A percentile compares a stretch with the other conserved stretches of the same genome.
Conservation (phyloP, 1,140 invertebrate genomes). For the Lepidurus apus region DNA sequence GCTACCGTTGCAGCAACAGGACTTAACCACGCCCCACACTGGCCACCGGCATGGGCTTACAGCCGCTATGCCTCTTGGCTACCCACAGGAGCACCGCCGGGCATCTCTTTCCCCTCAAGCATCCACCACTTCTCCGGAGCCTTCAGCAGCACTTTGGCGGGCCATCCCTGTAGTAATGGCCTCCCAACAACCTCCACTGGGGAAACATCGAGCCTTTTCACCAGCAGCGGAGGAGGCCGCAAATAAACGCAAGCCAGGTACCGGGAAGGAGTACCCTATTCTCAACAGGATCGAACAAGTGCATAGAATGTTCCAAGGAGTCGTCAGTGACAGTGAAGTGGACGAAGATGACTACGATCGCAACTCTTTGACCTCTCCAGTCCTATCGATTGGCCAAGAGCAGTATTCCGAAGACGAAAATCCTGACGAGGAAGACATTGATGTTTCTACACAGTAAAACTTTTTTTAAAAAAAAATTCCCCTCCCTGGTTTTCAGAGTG, state of each 20-base stretch:
- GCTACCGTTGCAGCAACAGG: slow-evolving; percentile 9
- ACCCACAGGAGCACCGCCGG: background rate
- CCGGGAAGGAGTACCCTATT: no score
- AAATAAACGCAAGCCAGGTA: background rate
- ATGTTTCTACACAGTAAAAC: background rate
- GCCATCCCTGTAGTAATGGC: background rate
- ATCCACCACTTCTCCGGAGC: slow-evolving; percentile 3
- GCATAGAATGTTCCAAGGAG: no score
- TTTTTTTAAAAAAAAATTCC: background rate
- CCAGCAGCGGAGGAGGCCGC: background rate
- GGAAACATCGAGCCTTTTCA: background rate
- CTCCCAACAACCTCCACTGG: background rate
- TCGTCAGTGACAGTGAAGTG: background rate
- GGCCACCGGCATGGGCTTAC: slow-evolving; percentile 16
- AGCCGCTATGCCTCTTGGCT: slow-evolving; percentile 20
- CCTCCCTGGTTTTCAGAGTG: background rate
- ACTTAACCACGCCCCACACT: background rate
- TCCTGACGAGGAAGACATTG: background rate
- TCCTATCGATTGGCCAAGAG: slow-evolving; percentile 12
- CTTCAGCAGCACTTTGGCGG: background rate
- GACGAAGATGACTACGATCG: background rate
- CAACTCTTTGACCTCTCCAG: background rate
- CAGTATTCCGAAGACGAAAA: background rate
- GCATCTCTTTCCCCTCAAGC: slow-evolving; percentile 8
- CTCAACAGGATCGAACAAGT: no score